These are phyloP conservation scores for Halcyon chelicuti DNA, from an alignment of 2,797 vertebrate genomes.

Conservation along the genomic window DNA sequence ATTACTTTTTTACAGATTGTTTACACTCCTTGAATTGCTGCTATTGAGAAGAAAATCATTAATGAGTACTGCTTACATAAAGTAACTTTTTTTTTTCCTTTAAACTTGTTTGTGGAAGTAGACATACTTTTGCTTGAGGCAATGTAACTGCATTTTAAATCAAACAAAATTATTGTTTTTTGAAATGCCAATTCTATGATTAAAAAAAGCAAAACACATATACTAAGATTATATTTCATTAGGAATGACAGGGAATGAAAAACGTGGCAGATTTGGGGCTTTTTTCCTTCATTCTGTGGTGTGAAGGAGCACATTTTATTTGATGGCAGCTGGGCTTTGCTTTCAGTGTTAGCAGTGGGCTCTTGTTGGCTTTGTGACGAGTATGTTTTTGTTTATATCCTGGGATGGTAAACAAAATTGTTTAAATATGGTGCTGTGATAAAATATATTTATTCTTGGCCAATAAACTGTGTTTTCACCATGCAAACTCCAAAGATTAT, in stretches of 20 bases:
- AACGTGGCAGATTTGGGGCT: accelerated
- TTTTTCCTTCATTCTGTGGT: neutral
- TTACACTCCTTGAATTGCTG: neutral
- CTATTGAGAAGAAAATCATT: neutral
- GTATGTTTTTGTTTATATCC: neutral
- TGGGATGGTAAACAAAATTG: neutral
- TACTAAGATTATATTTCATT: neutral
- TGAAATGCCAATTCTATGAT: neutral
- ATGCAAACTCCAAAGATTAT: neutral
- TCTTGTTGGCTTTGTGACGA: neutral
- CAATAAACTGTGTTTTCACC: neutral
- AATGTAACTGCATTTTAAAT: neutral
- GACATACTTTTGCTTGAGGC: neutral
- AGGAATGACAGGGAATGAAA: neutral
- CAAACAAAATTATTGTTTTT: neutral
- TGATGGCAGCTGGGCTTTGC: neutral
- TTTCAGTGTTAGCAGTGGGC: neutral
- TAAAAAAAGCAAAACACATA: neutral
- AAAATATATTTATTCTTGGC: neutral
- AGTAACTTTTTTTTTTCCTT: neutral
- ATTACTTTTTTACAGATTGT: neutral
- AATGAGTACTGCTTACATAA: neutral
- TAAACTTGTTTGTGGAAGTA: neutral
- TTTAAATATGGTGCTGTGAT: neutral
- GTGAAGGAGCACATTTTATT: neutral